phyloP scores from a whole-genome alignment of 2,797 vertebrate genomes.

The Sebastes aleutianus region DNA sequence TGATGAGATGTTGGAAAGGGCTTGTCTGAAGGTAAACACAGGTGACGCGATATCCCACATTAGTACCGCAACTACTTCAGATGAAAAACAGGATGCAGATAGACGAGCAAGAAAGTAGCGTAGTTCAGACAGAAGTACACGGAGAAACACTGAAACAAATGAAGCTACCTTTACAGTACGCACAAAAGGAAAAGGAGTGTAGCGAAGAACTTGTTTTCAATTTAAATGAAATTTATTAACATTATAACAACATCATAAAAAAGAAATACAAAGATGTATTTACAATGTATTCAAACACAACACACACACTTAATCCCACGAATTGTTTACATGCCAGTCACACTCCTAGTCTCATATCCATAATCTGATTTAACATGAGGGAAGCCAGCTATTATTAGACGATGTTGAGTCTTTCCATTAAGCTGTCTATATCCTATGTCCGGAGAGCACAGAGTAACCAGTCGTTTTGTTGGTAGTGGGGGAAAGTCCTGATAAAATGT shows the following conservation, averaged over 20 bases:
- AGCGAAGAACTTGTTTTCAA: background rate
- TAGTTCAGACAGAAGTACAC: background rate
- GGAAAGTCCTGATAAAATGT: background rate
- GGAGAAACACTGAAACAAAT: background rate
- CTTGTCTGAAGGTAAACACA: constrained; percentile 35
- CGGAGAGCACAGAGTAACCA: constrained; percentile 33
- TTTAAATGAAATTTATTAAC: constrained; percentile 64
- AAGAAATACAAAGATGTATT: constrained; percentile 72
- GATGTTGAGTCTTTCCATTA: constrained; percentile 33
- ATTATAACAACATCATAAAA: constrained; percentile 53
- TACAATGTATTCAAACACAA: constrained; percentile 59
- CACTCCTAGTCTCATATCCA: constrained; percentile 12
- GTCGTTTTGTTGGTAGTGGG: constrained; percentile 5
- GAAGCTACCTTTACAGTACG: background rate
- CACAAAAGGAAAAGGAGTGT: background rate
- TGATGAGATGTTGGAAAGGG: constrained; percentile 66
- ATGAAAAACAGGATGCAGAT: background rate
- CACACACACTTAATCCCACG: constrained; percentile 12
- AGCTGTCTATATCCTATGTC: background rate
- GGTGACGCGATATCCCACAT: background rate
- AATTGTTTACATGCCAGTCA: constrained; percentile 44
- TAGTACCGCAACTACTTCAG: background rate
- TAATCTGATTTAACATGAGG: constrained; percentile 53
- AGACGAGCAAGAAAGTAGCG: background rate
- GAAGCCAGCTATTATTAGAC: constrained; percentile 53